Evolutionary conservation across 2,797 vertebrate species (phyloP).

Genomic region (Arrhamphus sclerolepis): DNA sequence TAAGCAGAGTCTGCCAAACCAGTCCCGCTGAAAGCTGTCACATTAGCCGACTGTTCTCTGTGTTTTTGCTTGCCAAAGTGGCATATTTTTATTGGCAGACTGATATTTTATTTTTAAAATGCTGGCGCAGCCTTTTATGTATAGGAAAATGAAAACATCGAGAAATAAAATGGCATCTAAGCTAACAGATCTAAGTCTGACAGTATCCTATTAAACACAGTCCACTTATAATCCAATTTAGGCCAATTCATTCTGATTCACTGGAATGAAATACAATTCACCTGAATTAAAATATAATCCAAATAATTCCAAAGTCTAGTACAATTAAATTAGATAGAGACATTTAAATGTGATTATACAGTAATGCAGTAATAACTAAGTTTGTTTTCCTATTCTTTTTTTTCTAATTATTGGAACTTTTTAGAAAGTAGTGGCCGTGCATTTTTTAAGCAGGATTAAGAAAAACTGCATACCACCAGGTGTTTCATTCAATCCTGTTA

Average conservation of each 20-base stretch:
- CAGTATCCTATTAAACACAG: not conserved
- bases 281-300: too few relatives aligned
- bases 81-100: conserved; percentile 72
- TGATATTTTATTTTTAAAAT: conserved; percentile 63
- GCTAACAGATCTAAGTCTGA: conserved; percentile 7
- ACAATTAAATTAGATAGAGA: too few relatives aligned
- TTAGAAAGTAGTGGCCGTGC: conserved; percentile 51
- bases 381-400: conserved; percentile 21
- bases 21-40: conserved; percentile 75
- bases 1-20: conserved; percentile 65
- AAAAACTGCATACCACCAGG: conserved; percentile 46
- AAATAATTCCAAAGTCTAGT: too few relatives aligned
- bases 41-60: conserved; percentile 70
- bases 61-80: conserved; percentile 67
- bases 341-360: too few relatives aligned
- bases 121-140: conserved; percentile 54
- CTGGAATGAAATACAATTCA: too few relatives aligned
- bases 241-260: too few relatives aligned
- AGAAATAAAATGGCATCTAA: conserved; percentile 41
- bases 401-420: conserved; percentile 46
- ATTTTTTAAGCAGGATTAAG: conserved; percentile 28
- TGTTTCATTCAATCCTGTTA: conserved; percentile 55
- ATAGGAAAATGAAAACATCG: conserved; percentile 36
- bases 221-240: too few relatives aligned
- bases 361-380: not conserved